Conservation (phyloP, 2,113 vertebrate species). For the Dromiciops gliroides region DNA sequence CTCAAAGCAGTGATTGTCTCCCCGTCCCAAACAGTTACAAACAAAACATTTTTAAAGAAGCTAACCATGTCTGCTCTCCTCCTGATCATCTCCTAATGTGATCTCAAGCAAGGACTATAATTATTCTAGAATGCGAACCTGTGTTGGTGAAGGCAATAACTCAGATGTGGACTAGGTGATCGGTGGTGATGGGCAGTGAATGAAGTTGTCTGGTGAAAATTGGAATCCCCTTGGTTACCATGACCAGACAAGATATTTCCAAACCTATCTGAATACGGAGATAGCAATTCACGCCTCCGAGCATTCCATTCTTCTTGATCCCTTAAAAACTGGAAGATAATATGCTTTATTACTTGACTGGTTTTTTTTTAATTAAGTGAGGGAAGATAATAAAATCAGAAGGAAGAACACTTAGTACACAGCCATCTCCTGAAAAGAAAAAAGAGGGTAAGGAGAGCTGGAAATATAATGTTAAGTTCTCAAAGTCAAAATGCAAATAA, state of each 20-base stretch:
- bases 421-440: slow-evolving; percentile 9
- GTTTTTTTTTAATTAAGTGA: background rate
- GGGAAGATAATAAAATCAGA: background rate
- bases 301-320: slow-evolving; percentile 70
- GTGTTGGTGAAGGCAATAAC: slow-evolving; percentile 47
- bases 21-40: background rate
- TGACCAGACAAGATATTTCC: background rate
- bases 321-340: slow-evolving; percentile 73
- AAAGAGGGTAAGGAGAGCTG: background rate
- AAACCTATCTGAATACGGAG: slow-evolving; percentile 54
- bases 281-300: slow-evolving; percentile 54
- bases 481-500: background rate
- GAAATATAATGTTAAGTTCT: slow-evolving; percentile 31
- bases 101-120: background rate
- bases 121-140: slow-evolving; percentile 65
- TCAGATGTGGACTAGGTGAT: slow-evolving; percentile 55
- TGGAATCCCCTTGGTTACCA: background rate
- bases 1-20: background rate
- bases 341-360: slow-evolving; percentile 29
- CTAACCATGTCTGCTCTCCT: background rate
- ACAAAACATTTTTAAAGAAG: slow-evolving; percentile 34
- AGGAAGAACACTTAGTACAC: slow-evolving; percentile 8
- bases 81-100: background rate
- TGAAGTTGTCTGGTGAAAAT: slow-evolving; percentile 39
- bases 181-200: slow-evolving; percentile 7